These are phyloP conservation scores for Zoanthus sociatus DNA, from an alignment of 92 coral and sea anemone genomes.

Conservation along the genomic window DNA sequence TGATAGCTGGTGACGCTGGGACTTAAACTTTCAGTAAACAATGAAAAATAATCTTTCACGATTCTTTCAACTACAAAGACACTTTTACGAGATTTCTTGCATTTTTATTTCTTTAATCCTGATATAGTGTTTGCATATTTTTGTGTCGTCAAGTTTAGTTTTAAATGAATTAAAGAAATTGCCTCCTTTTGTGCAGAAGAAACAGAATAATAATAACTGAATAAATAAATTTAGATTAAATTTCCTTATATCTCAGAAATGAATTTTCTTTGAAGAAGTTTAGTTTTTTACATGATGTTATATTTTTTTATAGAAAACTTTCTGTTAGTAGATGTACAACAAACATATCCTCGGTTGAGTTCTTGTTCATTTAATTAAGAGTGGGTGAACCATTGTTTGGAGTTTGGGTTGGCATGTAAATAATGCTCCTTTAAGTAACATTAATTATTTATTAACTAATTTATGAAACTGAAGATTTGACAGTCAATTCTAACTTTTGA, in stretches of 20 bases:
- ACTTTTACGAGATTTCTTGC: neutral
- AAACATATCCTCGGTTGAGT: neutral
- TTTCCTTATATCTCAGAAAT: too few species aligned
- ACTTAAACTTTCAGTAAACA: neutral
- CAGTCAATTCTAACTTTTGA: neutral
- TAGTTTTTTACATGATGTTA: neutral
- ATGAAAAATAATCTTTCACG: neutral
- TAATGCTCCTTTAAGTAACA: neutral
- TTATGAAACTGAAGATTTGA: neutral
- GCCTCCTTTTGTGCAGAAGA: too few species aligned
- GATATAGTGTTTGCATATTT: too few species aligned
- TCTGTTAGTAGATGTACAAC: neutral
- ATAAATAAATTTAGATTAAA: too few species aligned
- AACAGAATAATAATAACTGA: too few species aligned
- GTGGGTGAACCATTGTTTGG: neutral
- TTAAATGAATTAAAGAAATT: too few species aligned
- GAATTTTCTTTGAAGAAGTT: too few species aligned
- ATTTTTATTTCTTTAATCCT: too few species aligned
- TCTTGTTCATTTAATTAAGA: neutral
- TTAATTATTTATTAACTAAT: neutral
- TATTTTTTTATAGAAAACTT: neutral
- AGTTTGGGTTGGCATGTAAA: neutral
- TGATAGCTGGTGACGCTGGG: neutral
- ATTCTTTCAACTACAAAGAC: neutral
- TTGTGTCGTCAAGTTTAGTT: too few species aligned